Evolutionary conservation across 1,140 invertebrate species (phyloP), one percentile per base, ranked within the genome.

Genomic region (Megathymus violae): DNA sequence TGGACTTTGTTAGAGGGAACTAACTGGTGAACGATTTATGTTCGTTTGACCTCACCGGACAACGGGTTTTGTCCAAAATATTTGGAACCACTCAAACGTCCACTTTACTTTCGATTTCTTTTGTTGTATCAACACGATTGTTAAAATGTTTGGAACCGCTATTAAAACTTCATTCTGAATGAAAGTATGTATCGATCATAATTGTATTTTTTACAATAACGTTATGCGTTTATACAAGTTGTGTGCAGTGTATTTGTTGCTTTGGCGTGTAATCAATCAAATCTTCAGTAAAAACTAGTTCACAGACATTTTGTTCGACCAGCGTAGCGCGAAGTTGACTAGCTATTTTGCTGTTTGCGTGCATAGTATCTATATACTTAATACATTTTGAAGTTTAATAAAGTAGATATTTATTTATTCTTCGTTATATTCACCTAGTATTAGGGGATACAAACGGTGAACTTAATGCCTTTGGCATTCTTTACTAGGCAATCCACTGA

Each of bases 21-120:
- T 88, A 87, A 89, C 83, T 76, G 76, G 75, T 74, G 65, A 67
- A 82, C 74, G 82, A 85, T 90, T 90, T 90, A 90, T 83, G 82
- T 72, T 62, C 52, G 60, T 62, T 67, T 71, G 71, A 69, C 71
- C 71, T 64, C 62, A 68, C 60, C 65, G 69, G 72, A 86, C 81
- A 86, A 82, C 78, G 68, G 70, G 73, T 73, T 22, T 72, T 68
- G 72, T 68, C 77, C 73, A 75, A 80, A 82, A 86, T 80, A 83
- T 88, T 86, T 86, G 74, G 64, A 78, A 62, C 46, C 52, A 74
- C 68, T 71, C 72, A 72, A 78, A 78, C 61, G 43, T 74, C 31
- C 54, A 61, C 58, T 69, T 76, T 76, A 78, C 66, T 71, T 67
- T 63, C 40, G 61, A 52, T 60, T 62, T 40, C 34, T 41, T 69